Base-by-base conservation (phyloP, 2,113 vertebrate genomes). In the Dinomys branickii region DNA sequence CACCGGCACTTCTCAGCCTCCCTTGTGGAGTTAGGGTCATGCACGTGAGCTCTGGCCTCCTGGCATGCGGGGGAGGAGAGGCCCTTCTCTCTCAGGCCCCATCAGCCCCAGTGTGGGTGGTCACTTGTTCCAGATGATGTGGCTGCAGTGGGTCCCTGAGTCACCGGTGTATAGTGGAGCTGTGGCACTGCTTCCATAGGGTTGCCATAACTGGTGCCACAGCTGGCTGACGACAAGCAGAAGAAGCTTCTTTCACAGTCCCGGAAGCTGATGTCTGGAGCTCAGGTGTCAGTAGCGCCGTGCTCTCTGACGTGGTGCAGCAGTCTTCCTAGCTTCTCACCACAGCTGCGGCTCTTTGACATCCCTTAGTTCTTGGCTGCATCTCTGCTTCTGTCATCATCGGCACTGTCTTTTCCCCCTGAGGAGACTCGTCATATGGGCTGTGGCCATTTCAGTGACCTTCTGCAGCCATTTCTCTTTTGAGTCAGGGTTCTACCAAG, bases 131-230 rank as follows among this genome's bases (percentile, higher is more conserved):
- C 13, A 35, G 50, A n/a, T 5, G 33, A 26, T 5, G 9, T 38
- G 44, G 73, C 59, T 54, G 3, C 0, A 3, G 1, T 14, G 59
- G 12, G 47, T 61, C 63, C 44, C n/a, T 1, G 26, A 38, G 82
- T 82, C 63, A 38, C 41, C 28, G 0, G 0, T 16, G 35, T 22
- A 26, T 26, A 85, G 7, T 12, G 33, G 38, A 24, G 24, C 3
- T 19, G 0, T 12, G 2, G 44, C 4, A 20, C 11, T n/a, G 10
- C 11, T 17, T 56, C 85, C 24, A 3, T 0, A 10, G 58, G 10
- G 16, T 2, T 5, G 20, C 35, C 0, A 0, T 44, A 24, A 35
- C 50, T 38, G 41, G 63, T 20, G 5, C 9, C 61, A 28, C 19
- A 20, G 10, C 5, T 8, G n/a, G 26, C 78, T 54, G 22, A 3